phyloP scores from a whole-genome alignment of 2,113 vertebrate species.

The Gulo gulo region DNA sequence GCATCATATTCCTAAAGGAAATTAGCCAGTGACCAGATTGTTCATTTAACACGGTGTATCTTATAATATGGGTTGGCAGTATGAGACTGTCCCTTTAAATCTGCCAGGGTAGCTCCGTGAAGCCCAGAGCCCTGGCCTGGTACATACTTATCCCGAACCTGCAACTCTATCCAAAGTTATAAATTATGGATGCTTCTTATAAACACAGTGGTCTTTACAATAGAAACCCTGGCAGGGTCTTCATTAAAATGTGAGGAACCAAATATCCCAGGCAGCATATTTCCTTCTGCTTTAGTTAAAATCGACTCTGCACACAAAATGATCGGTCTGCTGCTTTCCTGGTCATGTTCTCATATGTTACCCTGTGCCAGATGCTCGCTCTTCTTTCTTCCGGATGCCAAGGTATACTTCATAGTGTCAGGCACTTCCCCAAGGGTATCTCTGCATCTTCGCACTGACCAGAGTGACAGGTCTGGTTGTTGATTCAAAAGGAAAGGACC shows the following conservation, averaged over 20 bases:
- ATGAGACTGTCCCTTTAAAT: background rate
- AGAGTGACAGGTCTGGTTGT: background rate
- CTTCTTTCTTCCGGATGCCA: conserved; percentile 53
- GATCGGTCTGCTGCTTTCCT: background rate
- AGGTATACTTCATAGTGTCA: background rate
- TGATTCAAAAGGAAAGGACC: conserved; percentile 58
- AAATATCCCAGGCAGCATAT: background rate
- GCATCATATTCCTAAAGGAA: background rate
- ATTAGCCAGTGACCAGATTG: background rate
- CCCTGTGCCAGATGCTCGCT: conserved; percentile 30
- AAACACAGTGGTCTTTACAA: background rate
- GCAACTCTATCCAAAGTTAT: background rate
- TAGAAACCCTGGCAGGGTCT: conserved; percentile 25
- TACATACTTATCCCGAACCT: conserved; percentile 12
- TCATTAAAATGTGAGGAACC: conserved; percentile 61
- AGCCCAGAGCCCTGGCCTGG: background rate
- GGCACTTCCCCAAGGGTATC: conserved; percentile 4
- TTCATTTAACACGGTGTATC: background rate
- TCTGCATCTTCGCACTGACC: background rate
- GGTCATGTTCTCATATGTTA: background rate
- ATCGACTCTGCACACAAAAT: background rate
- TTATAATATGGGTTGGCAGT: background rate
- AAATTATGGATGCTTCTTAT: conserved; percentile 56
- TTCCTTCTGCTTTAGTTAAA: conserved; percentile 57
- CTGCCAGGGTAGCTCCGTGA: background rate